Evolutionary conservation across 1,140 invertebrate genomes (phyloP), one percentile per base, ranked within the genome.

Genomic region (Zaprionus camerounensis): DNA sequence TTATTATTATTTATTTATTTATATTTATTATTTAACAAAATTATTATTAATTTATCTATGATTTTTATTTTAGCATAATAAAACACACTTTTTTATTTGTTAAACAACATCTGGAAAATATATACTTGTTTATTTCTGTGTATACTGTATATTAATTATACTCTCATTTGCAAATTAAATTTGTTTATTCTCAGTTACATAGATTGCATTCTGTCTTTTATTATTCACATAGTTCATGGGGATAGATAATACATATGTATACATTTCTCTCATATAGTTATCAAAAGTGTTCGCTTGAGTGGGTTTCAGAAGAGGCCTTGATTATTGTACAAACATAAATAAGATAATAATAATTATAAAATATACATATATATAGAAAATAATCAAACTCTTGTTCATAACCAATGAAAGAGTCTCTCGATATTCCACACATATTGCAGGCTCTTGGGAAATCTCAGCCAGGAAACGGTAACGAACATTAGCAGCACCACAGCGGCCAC

Each of bases 321-420:
- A 63, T 63, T 71, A 55, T 66, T 64, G 64, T 81, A 76, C 71
- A 87, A 65, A 77, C 76, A 85, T 82, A 85, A 76, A 84, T 86
- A 59, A 81, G 56, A 57, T 51, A 78, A 57, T 64, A 34, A 11
- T 63, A 72, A 81, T 34, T 17, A 64, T 61, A 53, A 64, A 64
- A 61, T 20, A 56, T 74, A 44, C n/a, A n/a, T 41, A 41, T 44
- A 46, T 26, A 5, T 26, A 31, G 53, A 58, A 57, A 53, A 71
- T 13, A 24, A 66, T 58, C n/a, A 49, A 11, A 49, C 20, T 22
- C 28, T 34, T 34, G 64, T 20, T 64, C 12, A 71, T 49, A 11
- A 7, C 51, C 38, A 70, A 22, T 22, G 28, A 20, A 71, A 15
- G 24, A 24, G 55, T 12, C 13, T 3, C 11, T 36, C 15, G 34